Evolutionary conservation across 2,888 invertebrate genomes (phyloP).

Genomic region (Cephus pygmeus): DNA sequence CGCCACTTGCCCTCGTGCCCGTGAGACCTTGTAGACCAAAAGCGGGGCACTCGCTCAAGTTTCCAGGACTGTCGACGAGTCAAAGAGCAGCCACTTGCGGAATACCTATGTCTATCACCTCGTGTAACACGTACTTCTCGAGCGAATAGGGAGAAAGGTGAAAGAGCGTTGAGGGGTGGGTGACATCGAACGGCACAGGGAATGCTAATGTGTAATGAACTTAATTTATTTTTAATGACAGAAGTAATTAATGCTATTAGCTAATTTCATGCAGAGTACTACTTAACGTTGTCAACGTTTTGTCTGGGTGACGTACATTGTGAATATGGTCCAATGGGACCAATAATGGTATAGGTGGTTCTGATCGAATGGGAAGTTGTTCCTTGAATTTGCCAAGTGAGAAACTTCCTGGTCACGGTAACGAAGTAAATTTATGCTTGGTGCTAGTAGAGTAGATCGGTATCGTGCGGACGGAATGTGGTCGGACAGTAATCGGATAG

Average conservation of each 20-base stretch:
- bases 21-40: not conserved
- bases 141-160: not conserved
- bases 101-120: not conserved
- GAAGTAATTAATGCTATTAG: not conserved
- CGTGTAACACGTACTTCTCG: not conserved
- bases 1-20: slow-evolving; percentile 13
- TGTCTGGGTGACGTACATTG: too few species aligned
- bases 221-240: not conserved
- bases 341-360: not conserved
- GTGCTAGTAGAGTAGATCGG: not conserved
- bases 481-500: not conserved
- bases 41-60: not conserved
- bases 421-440: not conserved
- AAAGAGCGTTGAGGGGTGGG: not conserved
- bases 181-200: not conserved
- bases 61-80: not conserved
- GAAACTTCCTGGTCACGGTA: not conserved
- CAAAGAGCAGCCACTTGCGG: not conserved
- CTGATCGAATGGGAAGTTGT: not conserved
- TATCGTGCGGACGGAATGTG: not conserved
- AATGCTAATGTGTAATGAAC: not conserved
- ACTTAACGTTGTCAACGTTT: too few species aligned
- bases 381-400: not conserved
- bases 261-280: not conserved
- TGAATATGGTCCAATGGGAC: too few species aligned